A percentile compares a stretch with the other conserved stretches of the same genome.
Conservation (phyloP, 2,888 invertebrate species). For the Mongoloraphidia duomilia region DNA sequence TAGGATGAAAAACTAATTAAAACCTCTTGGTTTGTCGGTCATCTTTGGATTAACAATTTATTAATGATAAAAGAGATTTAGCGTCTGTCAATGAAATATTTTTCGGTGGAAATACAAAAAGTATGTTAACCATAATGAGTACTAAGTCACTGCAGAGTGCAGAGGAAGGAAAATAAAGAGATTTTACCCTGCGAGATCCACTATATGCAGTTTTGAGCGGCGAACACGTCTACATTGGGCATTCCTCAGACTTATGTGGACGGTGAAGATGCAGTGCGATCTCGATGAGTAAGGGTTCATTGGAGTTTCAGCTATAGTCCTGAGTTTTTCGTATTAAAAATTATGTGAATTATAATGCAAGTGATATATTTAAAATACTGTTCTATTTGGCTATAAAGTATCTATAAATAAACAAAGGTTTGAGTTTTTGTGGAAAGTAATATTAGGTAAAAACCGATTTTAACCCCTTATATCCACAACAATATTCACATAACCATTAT, state of each 20-base stretch:
- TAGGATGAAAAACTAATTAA: neutral
- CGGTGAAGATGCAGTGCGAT: slow-evolving; percentile 40
- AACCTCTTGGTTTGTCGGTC: neutral
- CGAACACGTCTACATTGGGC: slow-evolving; percentile 23
- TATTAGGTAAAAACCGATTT: too few relatives aligned
- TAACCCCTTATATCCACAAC: too few relatives aligned
- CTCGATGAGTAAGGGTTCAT: slow-evolving; percentile 38
- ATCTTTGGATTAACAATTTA: too few relatives aligned
- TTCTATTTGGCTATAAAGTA: too few relatives aligned
- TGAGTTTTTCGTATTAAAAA: slow-evolving; percentile 15
- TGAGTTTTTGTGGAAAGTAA: too few relatives aligned
- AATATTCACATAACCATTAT: too few relatives aligned
- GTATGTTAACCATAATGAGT: neutral
- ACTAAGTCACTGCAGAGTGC: neutral
- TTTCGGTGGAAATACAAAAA: too few relatives aligned
- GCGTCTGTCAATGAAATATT: too few relatives aligned
- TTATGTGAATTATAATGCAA: too few relatives aligned
- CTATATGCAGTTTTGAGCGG: slow-evolving; percentile 36
- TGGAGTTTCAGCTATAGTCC: slow-evolving; percentile 37
- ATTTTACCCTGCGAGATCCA: slow-evolving; percentile 37
- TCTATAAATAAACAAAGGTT: too few relatives aligned
- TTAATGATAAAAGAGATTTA: too few relatives aligned
- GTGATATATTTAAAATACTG: too few relatives aligned
- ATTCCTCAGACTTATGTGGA: slow-evolving; percentile 28
- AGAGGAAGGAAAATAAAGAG: neutral